These are phyloP conservation scores for Parnassius apollo DNA, from an alignment of 2,888 invertebrate genomes.

Conservation along the genomic window DNA sequence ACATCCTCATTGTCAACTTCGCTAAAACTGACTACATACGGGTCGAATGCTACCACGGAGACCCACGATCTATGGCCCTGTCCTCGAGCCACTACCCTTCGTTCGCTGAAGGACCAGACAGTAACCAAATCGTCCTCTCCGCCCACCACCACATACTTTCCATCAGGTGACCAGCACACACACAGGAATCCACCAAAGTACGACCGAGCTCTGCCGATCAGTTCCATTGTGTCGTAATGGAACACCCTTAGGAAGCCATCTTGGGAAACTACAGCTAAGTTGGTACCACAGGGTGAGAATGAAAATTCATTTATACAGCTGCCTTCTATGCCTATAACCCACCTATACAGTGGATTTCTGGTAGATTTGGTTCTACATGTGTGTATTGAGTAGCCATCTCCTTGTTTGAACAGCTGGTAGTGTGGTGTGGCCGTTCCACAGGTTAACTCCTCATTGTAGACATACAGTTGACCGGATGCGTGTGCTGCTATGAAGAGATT, in stretches of 20 bases:
- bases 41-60: constrained; percentile 96
- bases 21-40: constrained; percentile 88
- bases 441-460: constrained; percentile 97
- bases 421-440: constrained; percentile 95
- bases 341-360: constrained; percentile 94
- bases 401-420: constrained; percentile 97
- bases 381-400: constrained; percentile 95
- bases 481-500: constrained; percentile 97
- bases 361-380: constrained; percentile 98
- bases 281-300: constrained; percentile 96
- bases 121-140: constrained; percentile 99
- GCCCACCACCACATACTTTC: constrained; percentile 96
- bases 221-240: constrained; percentile 98
- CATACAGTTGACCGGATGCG: constrained; percentile 97
- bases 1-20: constrained; percentile 83
- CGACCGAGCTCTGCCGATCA: constrained; percentile 95
- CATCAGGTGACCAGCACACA: constrained; percentile 99
- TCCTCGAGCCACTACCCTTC: constrained; percentile 97
- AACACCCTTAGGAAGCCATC: constrained; percentile 97
- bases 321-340: constrained; percentile 91
- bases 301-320: constrained; percentile 97
- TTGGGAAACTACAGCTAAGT: constrained; percentile 96
- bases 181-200: constrained; percentile 99
- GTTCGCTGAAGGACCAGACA: constrained; percentile 96
- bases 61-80: constrained; percentile 99